Evolutionary conservation across 2,888 invertebrate genomes (phyloP).

Genomic region (Creontiades dilutus): DNA sequence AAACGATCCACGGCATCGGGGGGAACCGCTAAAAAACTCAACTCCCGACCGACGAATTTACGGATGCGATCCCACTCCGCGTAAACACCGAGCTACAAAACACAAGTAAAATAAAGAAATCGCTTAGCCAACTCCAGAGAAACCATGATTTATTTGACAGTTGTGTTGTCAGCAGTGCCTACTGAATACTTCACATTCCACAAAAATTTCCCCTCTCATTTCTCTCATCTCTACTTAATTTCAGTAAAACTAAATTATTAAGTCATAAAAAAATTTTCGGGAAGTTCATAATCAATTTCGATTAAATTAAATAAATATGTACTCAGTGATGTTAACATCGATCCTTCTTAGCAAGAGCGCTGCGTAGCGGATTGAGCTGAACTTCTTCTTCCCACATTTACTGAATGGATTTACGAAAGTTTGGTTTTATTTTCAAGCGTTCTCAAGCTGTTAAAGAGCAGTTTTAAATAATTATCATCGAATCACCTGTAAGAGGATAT

Average conservation of each 20-base stretch:
- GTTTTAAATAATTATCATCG: no score
- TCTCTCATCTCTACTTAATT: not conserved
- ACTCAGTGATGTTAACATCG: no score
- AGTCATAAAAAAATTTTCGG: not conserved
- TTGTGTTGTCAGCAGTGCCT: slow-evolving; percentile 71
- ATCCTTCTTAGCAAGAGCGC: no score
- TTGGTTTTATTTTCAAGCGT: no score
- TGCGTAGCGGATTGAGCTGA: no score
- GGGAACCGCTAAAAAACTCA: not conserved
- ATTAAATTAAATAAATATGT: no score
- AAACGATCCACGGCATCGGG: not conserved
- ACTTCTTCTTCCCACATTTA: no score
- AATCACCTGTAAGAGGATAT: no score
- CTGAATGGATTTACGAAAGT: no score
- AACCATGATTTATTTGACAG: slow-evolving; percentile 74
- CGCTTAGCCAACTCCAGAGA: slow-evolving; percentile 56
- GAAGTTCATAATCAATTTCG: no score
- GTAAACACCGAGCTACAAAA: slow-evolving; percentile 56
- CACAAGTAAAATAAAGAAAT: slow-evolving; percentile 53
- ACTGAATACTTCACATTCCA: slow-evolving; percentile 35
- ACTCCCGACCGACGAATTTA: slow-evolving; percentile 37
- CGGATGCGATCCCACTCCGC: slow-evolving; percentile 26
- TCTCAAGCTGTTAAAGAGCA: no score
- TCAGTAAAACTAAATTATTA: not conserved
- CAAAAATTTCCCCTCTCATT: slow-evolving; percentile 41